Evolutionary conservation across 2,888 invertebrate genomes (phyloP).

Genomic region (Aricia artaxerxes): DNA sequence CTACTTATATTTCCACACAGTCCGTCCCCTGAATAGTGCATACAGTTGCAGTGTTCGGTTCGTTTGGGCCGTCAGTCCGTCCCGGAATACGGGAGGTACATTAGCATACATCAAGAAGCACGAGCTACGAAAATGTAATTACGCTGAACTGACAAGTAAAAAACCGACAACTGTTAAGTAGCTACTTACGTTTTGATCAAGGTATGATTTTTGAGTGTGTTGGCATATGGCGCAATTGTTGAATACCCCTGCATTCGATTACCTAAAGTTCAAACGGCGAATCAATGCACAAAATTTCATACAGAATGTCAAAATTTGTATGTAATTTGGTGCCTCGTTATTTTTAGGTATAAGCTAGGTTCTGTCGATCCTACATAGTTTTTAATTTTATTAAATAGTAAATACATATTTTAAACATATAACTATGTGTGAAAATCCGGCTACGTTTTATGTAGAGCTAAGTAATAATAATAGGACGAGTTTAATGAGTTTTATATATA

Average conservation of each 20-base stretch:
- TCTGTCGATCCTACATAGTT: not conserved
- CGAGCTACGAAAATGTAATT: constrained; percentile 9
- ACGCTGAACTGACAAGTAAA: not conserved
- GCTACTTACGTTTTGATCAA: not conserved
- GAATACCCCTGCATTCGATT: not conserved
- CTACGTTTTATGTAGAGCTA: no score
- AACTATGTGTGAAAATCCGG: no score
- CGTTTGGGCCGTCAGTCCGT: constrained; percentile 25
- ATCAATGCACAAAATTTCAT: no score
- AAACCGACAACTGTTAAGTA: not conserved
- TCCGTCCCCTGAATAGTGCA: not conserved
- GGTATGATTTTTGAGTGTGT: not conserved
- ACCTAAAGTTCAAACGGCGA: no score
- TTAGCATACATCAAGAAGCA: constrained; percentile 6
- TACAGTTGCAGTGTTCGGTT: constrained; percentile 2
- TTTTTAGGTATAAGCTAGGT: not conserved
- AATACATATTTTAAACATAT: no score
- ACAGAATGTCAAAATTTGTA: no score
- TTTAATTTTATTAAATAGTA: no score
- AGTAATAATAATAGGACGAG: no score
- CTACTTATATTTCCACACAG: not conserved
- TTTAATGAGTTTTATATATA: no score
- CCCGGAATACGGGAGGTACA: constrained; percentile 21
- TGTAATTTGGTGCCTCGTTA: no score
- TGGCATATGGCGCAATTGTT: not conserved